Conservation (phyloP, 1,140 invertebrate species). For the Yoshiicerus persimilis region DNA sequence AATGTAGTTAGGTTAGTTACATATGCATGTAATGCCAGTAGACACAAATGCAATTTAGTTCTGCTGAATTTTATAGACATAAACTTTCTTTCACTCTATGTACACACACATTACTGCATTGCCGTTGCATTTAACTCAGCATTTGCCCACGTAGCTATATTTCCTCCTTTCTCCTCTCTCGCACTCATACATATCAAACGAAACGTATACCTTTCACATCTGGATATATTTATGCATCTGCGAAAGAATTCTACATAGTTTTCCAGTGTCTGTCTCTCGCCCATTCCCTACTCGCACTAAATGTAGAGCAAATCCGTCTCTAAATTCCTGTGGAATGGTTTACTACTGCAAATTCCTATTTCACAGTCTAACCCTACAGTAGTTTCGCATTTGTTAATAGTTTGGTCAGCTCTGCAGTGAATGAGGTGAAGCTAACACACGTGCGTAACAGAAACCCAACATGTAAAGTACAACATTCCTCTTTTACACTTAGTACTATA, state of each 20-base stretch:
- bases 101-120: not conserved
- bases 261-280: not conserved
- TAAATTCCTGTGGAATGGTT: not conserved
- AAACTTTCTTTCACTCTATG: not conserved
- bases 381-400: not conserved
- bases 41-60: not conserved
- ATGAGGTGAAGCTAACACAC: not conserved
- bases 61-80: not conserved
- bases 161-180: no score
- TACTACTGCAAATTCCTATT: not conserved
- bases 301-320: no score
- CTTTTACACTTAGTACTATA: no score
- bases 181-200: no score
- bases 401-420: not conserved
- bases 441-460: not conserved
- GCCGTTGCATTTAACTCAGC: not conserved
- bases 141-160: not conserved
- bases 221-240: not conserved
- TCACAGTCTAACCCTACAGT: not conserved
- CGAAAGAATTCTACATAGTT: not conserved
- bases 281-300: no score
- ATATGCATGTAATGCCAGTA: not conserved
- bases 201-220: not conserved
- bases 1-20: not conserved
- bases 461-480: not conserved